Evolutionary conservation across 2,113 vertebrate genomes (phyloP).

Genomic region (Corythornis vintsioides): DNA sequence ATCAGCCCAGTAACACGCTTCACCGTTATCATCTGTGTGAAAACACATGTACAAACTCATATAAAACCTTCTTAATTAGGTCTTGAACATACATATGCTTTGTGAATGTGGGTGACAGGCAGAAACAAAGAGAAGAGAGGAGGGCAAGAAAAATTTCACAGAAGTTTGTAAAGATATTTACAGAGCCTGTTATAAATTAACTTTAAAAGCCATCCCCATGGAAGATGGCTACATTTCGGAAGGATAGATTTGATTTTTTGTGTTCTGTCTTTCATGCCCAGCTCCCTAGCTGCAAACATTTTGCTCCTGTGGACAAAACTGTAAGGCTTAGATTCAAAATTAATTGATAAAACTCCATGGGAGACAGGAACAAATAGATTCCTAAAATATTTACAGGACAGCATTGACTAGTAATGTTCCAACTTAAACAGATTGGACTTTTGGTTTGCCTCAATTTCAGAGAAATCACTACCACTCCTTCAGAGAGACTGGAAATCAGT

Average conservation of each 20-base stretch:
- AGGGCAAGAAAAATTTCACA: constrained; percentile 9
- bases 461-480: not conserved
- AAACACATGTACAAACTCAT: constrained; percentile 50
- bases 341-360: not conserved
- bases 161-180: constrained; percentile 45
- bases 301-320: not conserved
- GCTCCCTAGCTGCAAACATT: not conserved
- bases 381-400: not conserved
- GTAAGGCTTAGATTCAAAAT: not conserved
- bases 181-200: constrained; percentile 52
- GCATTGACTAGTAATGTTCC: not conserved
- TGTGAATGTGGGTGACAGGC: constrained; percentile 16
- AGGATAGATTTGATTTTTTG: not conserved
- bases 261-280: not conserved
- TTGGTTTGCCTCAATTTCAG: constrained; percentile 23
- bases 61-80: constrained; percentile 39
- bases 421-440: constrained; percentile 36
- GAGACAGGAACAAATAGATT: constrained; percentile 23
- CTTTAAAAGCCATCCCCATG: not conserved
- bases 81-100: constrained; percentile 25
- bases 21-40: not conserved
- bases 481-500: not conserved
- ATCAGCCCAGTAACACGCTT: not conserved
- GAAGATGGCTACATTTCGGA: not conserved
- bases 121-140: constrained; percentile 19